Percentiles rank a stretch among this genome's conserved stretches.
Conservation (phyloP, 2,888 invertebrate species). For the Philereme transversata region DNA sequence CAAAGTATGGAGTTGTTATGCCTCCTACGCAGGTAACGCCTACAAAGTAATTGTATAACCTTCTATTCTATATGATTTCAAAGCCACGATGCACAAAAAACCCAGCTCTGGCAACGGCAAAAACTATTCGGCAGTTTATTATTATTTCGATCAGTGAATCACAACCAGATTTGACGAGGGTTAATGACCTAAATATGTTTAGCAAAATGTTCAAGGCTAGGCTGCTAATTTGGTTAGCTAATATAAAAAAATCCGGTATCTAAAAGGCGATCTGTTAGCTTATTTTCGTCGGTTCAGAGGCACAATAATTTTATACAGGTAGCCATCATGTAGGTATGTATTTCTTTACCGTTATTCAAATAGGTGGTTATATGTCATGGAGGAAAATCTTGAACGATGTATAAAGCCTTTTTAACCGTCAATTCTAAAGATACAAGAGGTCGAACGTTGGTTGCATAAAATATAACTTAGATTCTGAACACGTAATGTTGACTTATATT, state of each 20-base stretch:
- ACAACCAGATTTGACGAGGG: slow-evolving; percentile 81
- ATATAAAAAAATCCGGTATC: slow-evolving; percentile 70
- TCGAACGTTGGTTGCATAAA: slow-evolving; percentile 47
- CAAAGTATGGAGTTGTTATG: slow-evolving; percentile 10
- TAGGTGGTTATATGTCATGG: slow-evolving; percentile 17
- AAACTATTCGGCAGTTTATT: slow-evolving; percentile 79
- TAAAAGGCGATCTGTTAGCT: slow-evolving; percentile 58
- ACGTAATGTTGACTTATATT: slow-evolving; percentile 22
- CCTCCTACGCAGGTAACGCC: slow-evolving; percentile 57
- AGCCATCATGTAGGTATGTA: slow-evolving; percentile 41
- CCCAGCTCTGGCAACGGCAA: slow-evolving; percentile 68
- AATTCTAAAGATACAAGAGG: slow-evolving; percentile 37
- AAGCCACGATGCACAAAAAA: slow-evolving; percentile 60
- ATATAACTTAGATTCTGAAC: slow-evolving; percentile 33
- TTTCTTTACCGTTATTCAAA: slow-evolving; percentile 67
- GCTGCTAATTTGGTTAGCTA: slow-evolving; percentile 70
- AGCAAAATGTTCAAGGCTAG: slow-evolving; percentile 80
- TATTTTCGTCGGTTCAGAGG: slow-evolving; percentile 54
- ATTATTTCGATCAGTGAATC: slow-evolving; percentile 82
- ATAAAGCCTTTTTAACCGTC: slow-evolving; percentile 4
- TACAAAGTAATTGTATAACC: slow-evolving; percentile 65
- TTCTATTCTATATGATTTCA: slow-evolving; percentile 62
- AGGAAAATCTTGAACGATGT: slow-evolving; percentile 18
- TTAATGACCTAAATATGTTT: slow-evolving; percentile 82
- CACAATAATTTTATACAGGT: slow-evolving; percentile 53